Percentiles rank a stretch among this genome's conserved stretches.
Conservation (phyloP, 2,797 vertebrate species). For the Champsocephalus gunnari region DNA sequence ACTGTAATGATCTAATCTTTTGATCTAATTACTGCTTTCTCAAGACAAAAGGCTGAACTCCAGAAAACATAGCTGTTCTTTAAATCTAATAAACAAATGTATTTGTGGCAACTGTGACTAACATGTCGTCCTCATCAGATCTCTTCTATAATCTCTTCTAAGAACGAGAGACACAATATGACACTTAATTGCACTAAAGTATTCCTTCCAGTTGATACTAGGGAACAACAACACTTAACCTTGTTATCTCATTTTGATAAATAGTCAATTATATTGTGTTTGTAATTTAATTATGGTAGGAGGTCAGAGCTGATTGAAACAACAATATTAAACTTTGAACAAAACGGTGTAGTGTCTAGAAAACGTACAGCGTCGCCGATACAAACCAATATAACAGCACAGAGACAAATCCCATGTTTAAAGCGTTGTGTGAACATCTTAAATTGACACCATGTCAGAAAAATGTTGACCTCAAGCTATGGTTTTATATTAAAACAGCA, state of each 20-base stretch:
- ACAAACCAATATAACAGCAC: constrained; percentile 12
- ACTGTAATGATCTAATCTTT: background rate
- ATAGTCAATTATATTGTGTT: background rate
- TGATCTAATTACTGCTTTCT: background rate
- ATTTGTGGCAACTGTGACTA: constrained; percentile 25
- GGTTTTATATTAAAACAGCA: background rate
- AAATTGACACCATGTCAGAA: constrained; percentile 22
- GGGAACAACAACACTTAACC: background rate
- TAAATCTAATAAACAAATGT: constrained; percentile 17
- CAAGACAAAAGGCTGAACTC: background rate
- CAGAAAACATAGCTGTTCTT: constrained; percentile 1
- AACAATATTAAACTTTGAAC: background rate
- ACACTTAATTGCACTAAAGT: background rate
- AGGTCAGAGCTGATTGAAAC: background rate
- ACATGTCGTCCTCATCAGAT: background rate
- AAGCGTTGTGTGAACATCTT: constrained; percentile 14
- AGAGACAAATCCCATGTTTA: constrained; percentile 18
- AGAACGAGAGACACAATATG: background rate
- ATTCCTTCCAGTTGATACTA: background rate
- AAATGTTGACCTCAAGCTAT: background rate
- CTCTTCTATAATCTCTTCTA: background rate
- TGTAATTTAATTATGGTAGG: background rate
- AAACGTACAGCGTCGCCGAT: background rate
- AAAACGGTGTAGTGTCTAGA: too few species aligned
- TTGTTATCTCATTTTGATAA: background rate